Conservation (phyloP, 2,113 vertebrate genomes). For the Glareola pratincola region DNA sequence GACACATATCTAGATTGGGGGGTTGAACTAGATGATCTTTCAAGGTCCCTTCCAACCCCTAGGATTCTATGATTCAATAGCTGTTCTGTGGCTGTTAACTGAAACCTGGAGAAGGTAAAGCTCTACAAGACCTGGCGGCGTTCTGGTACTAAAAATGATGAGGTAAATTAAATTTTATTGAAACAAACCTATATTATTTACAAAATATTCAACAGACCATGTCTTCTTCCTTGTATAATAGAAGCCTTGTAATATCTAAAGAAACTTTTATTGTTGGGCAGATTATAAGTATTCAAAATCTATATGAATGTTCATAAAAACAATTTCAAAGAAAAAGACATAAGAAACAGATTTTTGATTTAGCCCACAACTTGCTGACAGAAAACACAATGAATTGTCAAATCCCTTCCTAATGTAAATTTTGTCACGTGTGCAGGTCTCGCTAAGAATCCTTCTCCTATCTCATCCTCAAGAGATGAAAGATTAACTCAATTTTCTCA, state of each 20-base stretch:
- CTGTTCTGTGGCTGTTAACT: background rate
- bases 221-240: background rate
- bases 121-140: background rate
- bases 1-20: background rate
- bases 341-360: background rate
- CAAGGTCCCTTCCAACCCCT: too few species aligned
- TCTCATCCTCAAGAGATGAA: background rate
- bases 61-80: too few species aligned
- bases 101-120: background rate
- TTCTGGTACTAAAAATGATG: background rate
- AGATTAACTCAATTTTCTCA: conserved; percentile 6
- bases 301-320: background rate
- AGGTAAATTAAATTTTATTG: background rate
- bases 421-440: background rate
- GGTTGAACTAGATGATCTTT: too few species aligned
- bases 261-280: background rate
- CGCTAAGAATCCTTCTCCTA: background rate
- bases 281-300: background rate
- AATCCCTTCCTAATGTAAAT: background rate
- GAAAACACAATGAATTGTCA: background rate
- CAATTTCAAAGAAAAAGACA: background rate
- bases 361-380: background rate
- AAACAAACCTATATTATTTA: background rate
- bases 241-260: background rate
- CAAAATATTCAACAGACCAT: background rate